Evolutionary conservation across 1,140 invertebrate species (phyloP).

Genomic region (Archegozetes longisetosus): DNA sequence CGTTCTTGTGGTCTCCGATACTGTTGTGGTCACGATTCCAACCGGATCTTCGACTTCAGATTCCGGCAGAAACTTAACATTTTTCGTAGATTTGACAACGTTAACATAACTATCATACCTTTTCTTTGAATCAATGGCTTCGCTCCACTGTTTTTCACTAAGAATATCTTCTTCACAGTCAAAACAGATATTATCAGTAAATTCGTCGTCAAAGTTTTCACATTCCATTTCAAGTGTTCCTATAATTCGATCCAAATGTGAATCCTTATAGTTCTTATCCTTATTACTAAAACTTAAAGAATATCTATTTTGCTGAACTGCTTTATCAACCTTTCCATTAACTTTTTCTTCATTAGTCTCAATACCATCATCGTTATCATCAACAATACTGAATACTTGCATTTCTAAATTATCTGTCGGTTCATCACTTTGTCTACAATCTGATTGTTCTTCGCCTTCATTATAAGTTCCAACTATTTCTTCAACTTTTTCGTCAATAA

Average conservation of each 20-base stretch:
- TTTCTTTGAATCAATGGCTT: neutral
- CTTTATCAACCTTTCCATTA: neutral
- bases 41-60: neutral
- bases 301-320: neutral
- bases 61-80: neutral
- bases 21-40: neutral
- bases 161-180: neutral
- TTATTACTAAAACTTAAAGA: neutral
- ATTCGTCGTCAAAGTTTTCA: neutral
- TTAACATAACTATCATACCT: neutral
- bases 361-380: neutral
- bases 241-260: neutral
- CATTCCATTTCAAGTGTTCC: neutral
- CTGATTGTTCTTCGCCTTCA: neutral
- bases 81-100: neutral
- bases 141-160: neutral
- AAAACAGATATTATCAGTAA: neutral
- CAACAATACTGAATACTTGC: neutral
- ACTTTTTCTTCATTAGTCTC: neutral
- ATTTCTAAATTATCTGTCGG: neutral
- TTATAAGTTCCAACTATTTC: neutral
- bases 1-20: neutral
- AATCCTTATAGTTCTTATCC: neutral
- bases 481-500: neutral
- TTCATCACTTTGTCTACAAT: neutral